These are phyloP conservation scores for Diplogasteroides magnus DNA, from an alignment of 1,140 invertebrate genomes.

Conservation along the genomic window DNA sequence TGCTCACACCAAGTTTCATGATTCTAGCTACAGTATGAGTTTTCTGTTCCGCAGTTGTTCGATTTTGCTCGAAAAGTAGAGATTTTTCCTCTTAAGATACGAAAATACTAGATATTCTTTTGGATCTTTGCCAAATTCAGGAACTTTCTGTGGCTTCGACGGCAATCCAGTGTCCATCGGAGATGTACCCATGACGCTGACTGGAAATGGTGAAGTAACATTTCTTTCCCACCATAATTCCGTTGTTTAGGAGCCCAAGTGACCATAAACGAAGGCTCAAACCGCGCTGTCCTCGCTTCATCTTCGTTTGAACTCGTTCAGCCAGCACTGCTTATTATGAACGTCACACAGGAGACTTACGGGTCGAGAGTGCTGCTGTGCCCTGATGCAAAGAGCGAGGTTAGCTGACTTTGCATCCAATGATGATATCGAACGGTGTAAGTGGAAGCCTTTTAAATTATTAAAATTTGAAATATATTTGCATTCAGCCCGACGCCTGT, in stretches of 20 bases:
- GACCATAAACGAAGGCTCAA: constrained; percentile 7
- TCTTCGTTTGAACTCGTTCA: constrained; percentile 18
- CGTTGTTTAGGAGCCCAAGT: constrained; percentile 1
- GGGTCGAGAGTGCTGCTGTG: constrained; percentile 25
- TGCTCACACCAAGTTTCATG: too few species aligned
- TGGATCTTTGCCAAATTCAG: too few species aligned
- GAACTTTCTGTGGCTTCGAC: not conserved
- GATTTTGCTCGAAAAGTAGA: too few species aligned
- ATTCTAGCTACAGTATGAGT: too few species aligned
- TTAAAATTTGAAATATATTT: constrained; percentile 3
- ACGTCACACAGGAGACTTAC: constrained; percentile 20
- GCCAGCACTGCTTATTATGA: constrained; percentile 15
- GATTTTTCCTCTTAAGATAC: too few species aligned
- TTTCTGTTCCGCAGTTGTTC: too few species aligned
- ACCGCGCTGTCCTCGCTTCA: constrained; percentile 13
- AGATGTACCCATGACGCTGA: not conserved
- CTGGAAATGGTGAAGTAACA: constrained; percentile 5
- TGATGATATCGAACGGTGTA: not conserved
- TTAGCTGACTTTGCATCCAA: too few species aligned
- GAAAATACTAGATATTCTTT: too few species aligned
- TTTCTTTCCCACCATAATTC: constrained; percentile 1
- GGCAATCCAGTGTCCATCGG: not conserved
- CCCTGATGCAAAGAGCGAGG: constrained; percentile 23
- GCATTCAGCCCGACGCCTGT: constrained; percentile 16
- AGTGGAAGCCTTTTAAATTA: too few species aligned